Evolutionary conservation across 1,140 invertebrate species (phyloP).

Genomic region (Akabosia matsudoensis): DNA sequence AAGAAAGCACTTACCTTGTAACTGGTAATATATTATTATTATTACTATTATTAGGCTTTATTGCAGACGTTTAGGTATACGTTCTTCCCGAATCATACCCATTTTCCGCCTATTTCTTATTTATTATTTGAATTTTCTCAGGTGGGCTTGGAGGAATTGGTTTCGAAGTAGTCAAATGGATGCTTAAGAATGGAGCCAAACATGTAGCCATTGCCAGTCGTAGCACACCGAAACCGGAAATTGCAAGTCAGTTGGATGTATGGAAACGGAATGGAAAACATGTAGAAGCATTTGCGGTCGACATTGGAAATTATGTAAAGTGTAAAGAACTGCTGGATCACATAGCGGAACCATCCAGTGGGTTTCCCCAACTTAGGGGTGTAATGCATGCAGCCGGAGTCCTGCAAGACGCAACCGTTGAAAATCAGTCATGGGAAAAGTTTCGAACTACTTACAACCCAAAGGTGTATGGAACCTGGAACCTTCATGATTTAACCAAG

Average conservation of each 20-base stretch:
- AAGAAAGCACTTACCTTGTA: not conserved
- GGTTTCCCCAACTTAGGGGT: constrained; percentile 7
- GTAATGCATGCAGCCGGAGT: not conserved
- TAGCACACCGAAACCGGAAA: not conserved
- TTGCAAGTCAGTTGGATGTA: not conserved
- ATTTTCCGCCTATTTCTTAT: not conserved
- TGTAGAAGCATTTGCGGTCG: not conserved
- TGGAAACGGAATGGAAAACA: not conserved
- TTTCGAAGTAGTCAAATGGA: constrained; percentile 4
- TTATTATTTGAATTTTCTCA: not conserved
- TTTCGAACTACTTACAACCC: not conserved
- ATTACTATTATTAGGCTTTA: too few relatives aligned
- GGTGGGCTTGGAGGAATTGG: not conserved
- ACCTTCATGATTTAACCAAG: not conserved
- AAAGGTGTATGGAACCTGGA: not conserved
- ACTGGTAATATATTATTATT: too few relatives aligned
- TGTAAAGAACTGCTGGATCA: not conserved
- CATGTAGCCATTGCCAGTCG: not conserved
- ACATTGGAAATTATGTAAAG: not conserved
- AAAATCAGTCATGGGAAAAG: constrained; percentile 1
- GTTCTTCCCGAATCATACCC: not conserved
- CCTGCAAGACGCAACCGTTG: not conserved
- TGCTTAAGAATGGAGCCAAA: not conserved
- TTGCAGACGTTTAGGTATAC: not conserved
- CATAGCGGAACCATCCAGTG: not conserved